Base-by-base conservation (phyloP, 1,140 invertebrate species). In the Diachasma alloeum region DNA sequence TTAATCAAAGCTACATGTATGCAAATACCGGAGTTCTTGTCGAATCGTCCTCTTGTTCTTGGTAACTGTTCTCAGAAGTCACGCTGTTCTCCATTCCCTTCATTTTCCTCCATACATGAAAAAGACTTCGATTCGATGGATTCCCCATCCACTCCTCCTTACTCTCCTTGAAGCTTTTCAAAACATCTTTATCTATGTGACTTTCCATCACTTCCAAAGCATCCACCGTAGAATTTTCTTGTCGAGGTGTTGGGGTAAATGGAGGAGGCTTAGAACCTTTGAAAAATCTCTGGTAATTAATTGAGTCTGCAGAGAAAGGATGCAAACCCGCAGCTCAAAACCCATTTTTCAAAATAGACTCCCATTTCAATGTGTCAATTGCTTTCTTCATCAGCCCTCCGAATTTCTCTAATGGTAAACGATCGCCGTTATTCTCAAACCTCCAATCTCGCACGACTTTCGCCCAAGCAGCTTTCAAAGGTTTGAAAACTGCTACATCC, bases 401-500 rank as follows among this genome's bases (percentile, higher is more conserved):
- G 68, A 42, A 31, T 17, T 67, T 15, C 19, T 46, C n/a, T 59
- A 53, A 69, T 17, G 36, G 36, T 9, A 37, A 37, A 37, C 48
- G 67, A 19, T 2, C 37, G 68, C 83, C 82, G 78, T 72, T 66
- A 68, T 56, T 75, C 67, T 69, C 22, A 17, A 42, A 53, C 13
- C 5, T 6, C 9, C 15, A 75, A 2, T 19, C 10, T 48, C 37
- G 63, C 24, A 68, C 42, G 15, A 10, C n/a, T 26, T 31, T 48
- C 26, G 42, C 19, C 24, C 24, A 75, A 68, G 39, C 53, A 22
- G 80, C 79, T 9, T 69, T 42, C 63, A 88, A 42, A n/a, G 48
- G 4, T 19, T 0, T 4, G 37, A 39, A 87, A 36, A 83, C 78
- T 9, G 79, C 68, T 10, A 87, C 83, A 81, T 89, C 85, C n/a